Evolutionary conservation across 1,140 invertebrate genomes (phyloP).

Genomic region (Mamestra configurata): DNA sequence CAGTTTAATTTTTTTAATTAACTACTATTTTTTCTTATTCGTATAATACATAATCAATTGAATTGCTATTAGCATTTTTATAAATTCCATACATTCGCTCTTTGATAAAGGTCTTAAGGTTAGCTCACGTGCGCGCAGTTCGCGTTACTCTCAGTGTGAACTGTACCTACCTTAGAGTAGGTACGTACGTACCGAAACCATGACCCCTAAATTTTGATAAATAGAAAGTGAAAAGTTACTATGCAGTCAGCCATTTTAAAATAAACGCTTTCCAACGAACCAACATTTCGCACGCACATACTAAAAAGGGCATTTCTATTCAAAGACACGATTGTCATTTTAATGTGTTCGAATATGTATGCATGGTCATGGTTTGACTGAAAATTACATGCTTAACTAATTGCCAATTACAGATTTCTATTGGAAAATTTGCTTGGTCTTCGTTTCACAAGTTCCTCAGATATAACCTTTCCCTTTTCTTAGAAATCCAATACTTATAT

Average conservation of each 20-base stretch:
- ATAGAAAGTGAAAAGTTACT: slow-evolving; percentile 8
- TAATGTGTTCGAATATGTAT: not conserved
- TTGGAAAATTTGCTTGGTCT: too few species aligned
- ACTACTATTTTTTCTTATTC: too few species aligned
- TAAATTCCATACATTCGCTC: too few species aligned
- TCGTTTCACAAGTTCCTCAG: too few species aligned
- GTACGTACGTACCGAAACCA: not conserved
- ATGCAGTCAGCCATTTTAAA: not conserved
- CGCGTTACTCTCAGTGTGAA: too few species aligned
- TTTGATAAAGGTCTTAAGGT: too few species aligned
- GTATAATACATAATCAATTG: too few species aligned
- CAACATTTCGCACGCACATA: not conserved
- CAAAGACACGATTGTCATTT: not conserved
- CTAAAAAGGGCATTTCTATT: slow-evolving; percentile 19
- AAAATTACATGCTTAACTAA: not conserved
- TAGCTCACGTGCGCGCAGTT: too few species aligned
- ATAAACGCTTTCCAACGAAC: slow-evolving; percentile 5
- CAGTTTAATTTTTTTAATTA: too few species aligned
- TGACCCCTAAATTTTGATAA: not conserved
- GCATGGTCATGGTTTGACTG: slow-evolving; percentile 21
- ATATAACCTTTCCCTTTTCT: too few species aligned
- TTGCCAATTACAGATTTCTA: not conserved
- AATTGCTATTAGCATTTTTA: too few species aligned
- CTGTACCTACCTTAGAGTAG: not conserved
- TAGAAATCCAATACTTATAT: too few species aligned